Evolutionary conservation across 2,113 vertebrate species (phyloP), one percentile per base, ranked within the genome.

Genomic region (Halcyon senegalensis): DNA sequence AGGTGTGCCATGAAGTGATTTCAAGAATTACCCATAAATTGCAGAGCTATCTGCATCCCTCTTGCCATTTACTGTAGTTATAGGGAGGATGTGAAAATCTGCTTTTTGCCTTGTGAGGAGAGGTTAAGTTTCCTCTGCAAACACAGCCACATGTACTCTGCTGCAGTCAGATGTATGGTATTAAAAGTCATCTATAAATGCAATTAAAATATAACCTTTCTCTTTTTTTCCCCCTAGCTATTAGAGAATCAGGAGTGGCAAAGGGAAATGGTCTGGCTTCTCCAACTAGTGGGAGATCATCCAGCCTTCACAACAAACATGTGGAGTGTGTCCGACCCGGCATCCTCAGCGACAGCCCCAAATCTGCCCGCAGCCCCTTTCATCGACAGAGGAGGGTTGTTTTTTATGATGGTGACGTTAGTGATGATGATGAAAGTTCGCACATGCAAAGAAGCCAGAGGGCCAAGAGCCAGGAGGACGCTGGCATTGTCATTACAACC

Each of bases 301-400:
- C 96, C 8, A 63, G 91, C 33, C 95, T 96, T 79, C 94, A 94
- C 39, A 97, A 92, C 72, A 98, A 98, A 72, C 98, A 96, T 0
- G 35, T 90, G 85, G 98, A 98, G 8, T 48, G 94, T 10, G 95
- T 96, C 55, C 97, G 96, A 67, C 98, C 98, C 1, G 94, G 98
- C 90, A 98, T 97, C 41, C 91, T 98, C 35, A 98, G 97, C 0
- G 98, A 98, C 30, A 99, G 98, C 93, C 98, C 98, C 7, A 97
- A 98, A 73, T 98, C 95, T 20, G 74, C 97, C 25, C 98, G 98
- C 70, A 99, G 98, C 93, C 99, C 99, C 7, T 99, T 99, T 27
- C 98, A 99, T 51, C 98, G 98, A 6, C 99, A 99, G 96, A 97
- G 98, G 3, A 98, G 95, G 33, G 97, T 99, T 39, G 97, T 98